phyloP scores from a whole-genome alignment of 2,888 invertebrate species.

The Tetranychus truncatus region DNA sequence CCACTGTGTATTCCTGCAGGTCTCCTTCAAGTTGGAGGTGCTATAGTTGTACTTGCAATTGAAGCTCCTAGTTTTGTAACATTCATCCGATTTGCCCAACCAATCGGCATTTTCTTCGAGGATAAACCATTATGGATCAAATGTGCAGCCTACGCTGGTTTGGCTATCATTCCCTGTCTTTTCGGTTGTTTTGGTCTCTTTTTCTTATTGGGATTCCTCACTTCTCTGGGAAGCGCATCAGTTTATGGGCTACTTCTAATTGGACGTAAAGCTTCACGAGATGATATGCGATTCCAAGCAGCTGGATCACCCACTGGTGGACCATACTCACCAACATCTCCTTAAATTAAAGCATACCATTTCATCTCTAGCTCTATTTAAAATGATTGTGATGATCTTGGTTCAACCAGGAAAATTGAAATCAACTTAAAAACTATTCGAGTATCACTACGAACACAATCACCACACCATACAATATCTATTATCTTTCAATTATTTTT shows the following conservation, averaged over 20 bases:
- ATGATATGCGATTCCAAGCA: conserved; percentile 23
- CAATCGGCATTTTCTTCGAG: conserved; percentile 20
- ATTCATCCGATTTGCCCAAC: conserved; percentile 21
- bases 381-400: neutral
- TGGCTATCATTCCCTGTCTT: conserved; percentile 20
- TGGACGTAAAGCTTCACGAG: conserved; percentile 17
- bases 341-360: neutral
- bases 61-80: conserved; percentile 23
- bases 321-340: conserved; percentile 22
- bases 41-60: conserved; percentile 19
- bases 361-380: neutral
- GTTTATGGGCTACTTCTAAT: conserved; percentile 19
- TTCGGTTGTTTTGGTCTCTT: conserved; percentile 20
- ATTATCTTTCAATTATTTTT: no score
- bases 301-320: conserved; percentile 17
- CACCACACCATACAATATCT: no score
- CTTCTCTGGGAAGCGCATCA: conserved; percentile 16
- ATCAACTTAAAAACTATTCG: no score
- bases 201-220: conserved; percentile 19
- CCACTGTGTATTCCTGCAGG: conserved; percentile 19
- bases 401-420: neutral
- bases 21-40: conserved; percentile 17
- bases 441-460: no score
- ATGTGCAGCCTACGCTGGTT: conserved; percentile 18
- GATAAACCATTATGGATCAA: conserved; percentile 22